These are phyloP conservation scores for Vulpes vulpes DNA, from an alignment of 2,113 vertebrate species.

Conservation along the genomic window DNA sequence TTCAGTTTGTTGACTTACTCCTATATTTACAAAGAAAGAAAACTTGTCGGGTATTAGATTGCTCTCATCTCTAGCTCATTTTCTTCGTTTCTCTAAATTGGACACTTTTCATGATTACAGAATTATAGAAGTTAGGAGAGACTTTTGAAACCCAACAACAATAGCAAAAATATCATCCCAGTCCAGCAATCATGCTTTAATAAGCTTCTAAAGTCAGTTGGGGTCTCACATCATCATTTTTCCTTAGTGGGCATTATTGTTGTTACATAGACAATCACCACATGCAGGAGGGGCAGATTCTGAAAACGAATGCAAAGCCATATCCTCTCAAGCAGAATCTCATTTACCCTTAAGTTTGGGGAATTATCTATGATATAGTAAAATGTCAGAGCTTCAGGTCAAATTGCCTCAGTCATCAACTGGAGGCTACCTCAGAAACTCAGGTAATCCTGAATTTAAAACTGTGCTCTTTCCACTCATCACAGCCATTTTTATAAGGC, in stretches of 20 bases:
- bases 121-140: conserved; percentile 6
- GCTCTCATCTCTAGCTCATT: neutral
- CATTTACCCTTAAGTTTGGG: neutral
- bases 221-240: neutral
- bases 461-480: neutral
- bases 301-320: neutral
- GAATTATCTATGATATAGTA: neutral
- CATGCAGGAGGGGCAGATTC: neutral
- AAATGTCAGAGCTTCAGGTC: neutral
- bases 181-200: neutral
- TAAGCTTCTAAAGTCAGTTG: conserved; percentile 24
- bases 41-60: neutral
- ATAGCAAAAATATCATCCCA: neutral
- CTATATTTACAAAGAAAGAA: conserved; percentile 40
- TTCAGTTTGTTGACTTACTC: neutral
- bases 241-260: neutral
- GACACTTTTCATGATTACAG: neutral
- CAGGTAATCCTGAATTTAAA: neutral
- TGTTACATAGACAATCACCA: neutral
- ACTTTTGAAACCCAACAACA: neutral
- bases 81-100: neutral
- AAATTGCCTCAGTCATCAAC: neutral
- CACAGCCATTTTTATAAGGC: neutral
- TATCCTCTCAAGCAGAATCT: neutral
- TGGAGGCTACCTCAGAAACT: neutral